Percentiles rank a stretch among this genome's conserved stretches.
These are phyloP conservation scores for Macrotrachela quadricornifera DNA, from an alignment of 1,140 invertebrate species.

Conservation along the genomic window DNA sequence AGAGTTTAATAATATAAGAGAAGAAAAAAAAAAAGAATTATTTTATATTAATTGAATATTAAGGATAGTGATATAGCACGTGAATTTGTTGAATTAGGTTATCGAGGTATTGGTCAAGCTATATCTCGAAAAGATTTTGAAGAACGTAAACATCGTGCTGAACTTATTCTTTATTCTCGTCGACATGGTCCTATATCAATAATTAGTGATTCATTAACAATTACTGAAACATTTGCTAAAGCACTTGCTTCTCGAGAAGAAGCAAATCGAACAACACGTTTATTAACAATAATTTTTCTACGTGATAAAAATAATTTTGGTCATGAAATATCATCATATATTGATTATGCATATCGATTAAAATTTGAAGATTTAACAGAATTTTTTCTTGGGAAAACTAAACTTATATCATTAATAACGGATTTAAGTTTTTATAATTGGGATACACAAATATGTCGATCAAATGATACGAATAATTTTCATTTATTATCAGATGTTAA, in stretches of 20 bases:
- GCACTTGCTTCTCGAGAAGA: slow-evolving; percentile 39
- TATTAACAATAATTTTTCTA: slow-evolving; percentile 41
- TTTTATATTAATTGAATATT: too few species aligned
- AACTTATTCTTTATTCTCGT: too few species aligned
- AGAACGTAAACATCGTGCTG: too few species aligned
- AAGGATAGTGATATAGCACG: too few species aligned
- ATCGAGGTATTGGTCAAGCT: too few species aligned
- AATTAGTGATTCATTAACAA: slow-evolving; percentile 23
- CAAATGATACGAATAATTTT: slow-evolving; percentile 40
- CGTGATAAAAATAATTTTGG: slow-evolving; percentile 33
- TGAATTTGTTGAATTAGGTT: too few species aligned
- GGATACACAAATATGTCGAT: slow-evolving; percentile 33
- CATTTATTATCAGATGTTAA: slow-evolving; percentile 35
- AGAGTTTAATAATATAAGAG: too few species aligned
- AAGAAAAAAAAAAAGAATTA: too few species aligned
- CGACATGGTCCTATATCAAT: too few species aligned
- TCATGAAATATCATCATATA: slow-evolving; percentile 43
- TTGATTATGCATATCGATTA: slow-evolving; percentile 42
- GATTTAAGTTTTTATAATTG: slow-evolving; percentile 44
- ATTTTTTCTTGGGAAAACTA: slow-evolving; percentile 38
- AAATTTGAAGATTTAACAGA: slow-evolving; percentile 38
- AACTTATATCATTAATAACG: slow-evolving; percentile 33
- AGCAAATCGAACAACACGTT: slow-evolving; percentile 33
- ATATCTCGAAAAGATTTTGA: too few species aligned
- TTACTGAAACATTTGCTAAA: slow-evolving; percentile 32